These are phyloP conservation scores for Apamea epomidion DNA, from an alignment of 2,888 invertebrate species.

Conservation along the genomic window DNA sequence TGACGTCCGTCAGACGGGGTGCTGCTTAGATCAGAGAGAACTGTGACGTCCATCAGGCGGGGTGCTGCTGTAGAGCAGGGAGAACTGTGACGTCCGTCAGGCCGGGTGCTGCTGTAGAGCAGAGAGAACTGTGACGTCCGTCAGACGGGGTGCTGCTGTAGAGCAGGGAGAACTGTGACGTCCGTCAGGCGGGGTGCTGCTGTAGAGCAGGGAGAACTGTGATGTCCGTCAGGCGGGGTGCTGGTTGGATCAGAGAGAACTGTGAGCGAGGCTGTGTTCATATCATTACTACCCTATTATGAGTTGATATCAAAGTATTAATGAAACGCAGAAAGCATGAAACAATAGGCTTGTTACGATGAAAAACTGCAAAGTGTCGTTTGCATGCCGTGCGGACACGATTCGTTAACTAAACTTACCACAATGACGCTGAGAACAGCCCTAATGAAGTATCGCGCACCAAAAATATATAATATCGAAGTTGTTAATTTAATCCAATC, in stretches of 20 bases:
- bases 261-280: neutral
- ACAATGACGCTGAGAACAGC: conserved; percentile 43
- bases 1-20: no score
- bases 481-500: conserved; percentile 31
- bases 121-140: no score
- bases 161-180: no score
- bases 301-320: neutral
- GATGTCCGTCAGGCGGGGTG: no score
- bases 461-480: conserved; percentile 17
- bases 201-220: no score
- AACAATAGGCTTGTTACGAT: conserved; percentile 52
- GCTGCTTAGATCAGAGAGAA: no score
- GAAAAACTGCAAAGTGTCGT: conserved; percentile 27
- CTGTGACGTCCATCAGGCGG: neutral
- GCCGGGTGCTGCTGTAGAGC: no score
- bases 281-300: neutral
- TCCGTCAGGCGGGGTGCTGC: no score
- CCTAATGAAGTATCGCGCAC: conserved; percentile 49
- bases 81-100: neutral
- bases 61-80: no score
- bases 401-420: conserved; percentile 21
- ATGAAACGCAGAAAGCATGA: conserved; percentile 3
- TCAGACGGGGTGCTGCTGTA: no score
- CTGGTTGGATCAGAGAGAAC: neutral
- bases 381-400: conserved; percentile 19